Percentiles rank a stretch among this genome's conserved stretches.
These are phyloP conservation scores for Oreocharis arfaki DNA, from an alignment of 2,113 vertebrate genomes.

Conservation along the genomic window DNA sequence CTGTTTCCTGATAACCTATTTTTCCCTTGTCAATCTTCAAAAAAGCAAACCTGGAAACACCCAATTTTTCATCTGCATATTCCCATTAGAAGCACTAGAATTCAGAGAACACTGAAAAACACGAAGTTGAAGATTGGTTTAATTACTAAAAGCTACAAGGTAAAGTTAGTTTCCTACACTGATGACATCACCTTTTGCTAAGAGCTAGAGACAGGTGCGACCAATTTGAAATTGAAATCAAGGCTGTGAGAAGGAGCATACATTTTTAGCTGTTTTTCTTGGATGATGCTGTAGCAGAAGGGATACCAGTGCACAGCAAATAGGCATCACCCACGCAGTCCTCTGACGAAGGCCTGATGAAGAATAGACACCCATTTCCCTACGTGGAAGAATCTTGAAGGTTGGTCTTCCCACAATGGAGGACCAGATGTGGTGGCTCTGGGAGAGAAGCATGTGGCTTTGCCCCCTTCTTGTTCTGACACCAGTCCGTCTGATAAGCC, in stretches of 20 bases:
- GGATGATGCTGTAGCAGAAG: not conserved
- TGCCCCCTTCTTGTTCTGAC: not conserved
- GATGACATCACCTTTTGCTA: not conserved
- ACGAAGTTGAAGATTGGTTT: not conserved
- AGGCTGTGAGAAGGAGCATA: not conserved
- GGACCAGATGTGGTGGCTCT: not conserved
- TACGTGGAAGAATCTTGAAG: not conserved
- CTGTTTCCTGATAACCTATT: not conserved
- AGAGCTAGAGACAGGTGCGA: not conserved
- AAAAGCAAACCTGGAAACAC: not conserved
- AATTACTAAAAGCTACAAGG: not conserved
- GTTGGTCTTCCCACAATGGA: not conserved
- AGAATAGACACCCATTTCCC: not conserved
- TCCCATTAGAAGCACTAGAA: not conserved
- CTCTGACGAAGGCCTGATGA: not conserved
- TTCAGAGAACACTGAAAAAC: not conserved
- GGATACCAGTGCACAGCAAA: not conserved
- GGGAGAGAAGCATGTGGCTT: not conserved
- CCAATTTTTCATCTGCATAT: not conserved
- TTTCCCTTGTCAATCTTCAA: not conserved
- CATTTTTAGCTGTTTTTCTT: not conserved
- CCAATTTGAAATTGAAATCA: not conserved
- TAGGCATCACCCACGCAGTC: rapidly evolving
- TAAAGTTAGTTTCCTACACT: not conserved
- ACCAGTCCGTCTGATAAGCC: not conserved